Conservation (phyloP, 2,113 vertebrate genomes). For the Cheirogaleus medius region DNA sequence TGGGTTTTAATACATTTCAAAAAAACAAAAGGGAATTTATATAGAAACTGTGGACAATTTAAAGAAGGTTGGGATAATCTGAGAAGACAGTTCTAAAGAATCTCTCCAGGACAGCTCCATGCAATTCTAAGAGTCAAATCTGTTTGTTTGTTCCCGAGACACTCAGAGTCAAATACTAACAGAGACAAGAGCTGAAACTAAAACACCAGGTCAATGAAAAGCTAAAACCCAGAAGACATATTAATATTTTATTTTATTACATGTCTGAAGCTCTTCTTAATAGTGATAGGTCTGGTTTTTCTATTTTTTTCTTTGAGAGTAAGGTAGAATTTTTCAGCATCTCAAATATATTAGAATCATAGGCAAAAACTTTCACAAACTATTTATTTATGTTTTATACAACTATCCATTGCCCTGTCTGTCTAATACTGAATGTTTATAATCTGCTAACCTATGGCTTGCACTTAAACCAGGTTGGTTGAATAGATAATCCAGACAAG, state of each 20-base stretch:
- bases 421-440: not conserved
- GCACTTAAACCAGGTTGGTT: constrained; percentile 29
- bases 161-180: not conserved
- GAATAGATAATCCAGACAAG: constrained; percentile 2
- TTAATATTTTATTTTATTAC: not conserved
- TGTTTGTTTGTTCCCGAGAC: not conserved
- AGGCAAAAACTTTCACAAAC: not conserved
- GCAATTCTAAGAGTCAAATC: not conserved
- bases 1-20: not conserved
- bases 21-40: not conserved
- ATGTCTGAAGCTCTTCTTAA: not conserved
- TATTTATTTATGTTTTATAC: not conserved
- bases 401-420: not conserved
- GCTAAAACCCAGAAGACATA: not conserved
- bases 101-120: not conserved
- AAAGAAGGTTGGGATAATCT: not conserved
- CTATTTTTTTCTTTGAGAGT: not conserved
- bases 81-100: not conserved
- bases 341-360: not conserved
- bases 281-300: not conserved
- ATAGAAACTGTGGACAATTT: not conserved
- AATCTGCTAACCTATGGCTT: not conserved
- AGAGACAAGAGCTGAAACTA: not conserved
- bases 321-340: not conserved
- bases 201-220: not conserved